Conservation (phyloP, 1,140 invertebrate genomes). For the Calycopis cecrops region DNA sequence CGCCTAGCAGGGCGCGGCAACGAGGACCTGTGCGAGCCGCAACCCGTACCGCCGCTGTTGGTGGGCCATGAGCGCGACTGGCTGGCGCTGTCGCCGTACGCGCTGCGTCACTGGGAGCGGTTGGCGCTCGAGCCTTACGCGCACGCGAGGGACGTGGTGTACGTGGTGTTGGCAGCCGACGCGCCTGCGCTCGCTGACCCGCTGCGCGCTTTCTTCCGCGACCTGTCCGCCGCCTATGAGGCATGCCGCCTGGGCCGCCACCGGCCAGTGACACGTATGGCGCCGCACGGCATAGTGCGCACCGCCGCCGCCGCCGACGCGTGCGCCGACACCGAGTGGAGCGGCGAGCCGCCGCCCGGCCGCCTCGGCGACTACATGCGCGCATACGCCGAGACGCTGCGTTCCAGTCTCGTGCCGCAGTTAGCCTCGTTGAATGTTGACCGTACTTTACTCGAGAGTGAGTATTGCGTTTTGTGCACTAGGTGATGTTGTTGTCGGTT, state of each 20-base stretch:
- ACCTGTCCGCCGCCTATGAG: conserved; percentile 94
- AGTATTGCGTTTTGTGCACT: conserved; percentile 16
- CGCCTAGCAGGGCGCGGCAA: conserved; percentile 93
- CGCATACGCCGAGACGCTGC: conserved; percentile 86
- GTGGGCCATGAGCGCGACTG: conserved; percentile 97
- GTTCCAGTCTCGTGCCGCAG: conserved; percentile 88
- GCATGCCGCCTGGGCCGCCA: conserved; percentile 93
- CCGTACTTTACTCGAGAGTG: conserved; percentile 84
- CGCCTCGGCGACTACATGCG: conserved; percentile 87
- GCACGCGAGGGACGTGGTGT: conserved; percentile 93
- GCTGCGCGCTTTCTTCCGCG: conserved; percentile 92
- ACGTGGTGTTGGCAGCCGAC: conserved; percentile 95
- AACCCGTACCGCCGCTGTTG: conserved; percentile 95
- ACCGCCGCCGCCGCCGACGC: conserved; percentile 76
- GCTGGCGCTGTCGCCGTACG: conserved; percentile 93
- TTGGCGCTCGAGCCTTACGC: conserved; percentile 95
- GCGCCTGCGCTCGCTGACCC: conserved; percentile 88
- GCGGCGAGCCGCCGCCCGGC: conserved; percentile 87
- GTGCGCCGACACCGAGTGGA: conserved; percentile 82
- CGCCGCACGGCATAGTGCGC: conserved; percentile 92
- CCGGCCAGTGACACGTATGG: conserved; percentile 87
- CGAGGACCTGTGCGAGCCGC: conserved; percentile 96
- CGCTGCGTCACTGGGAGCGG: conserved; percentile 96
- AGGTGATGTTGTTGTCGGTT: too few relatives aligned
- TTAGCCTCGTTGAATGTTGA: conserved; percentile 88